A percentile compares a stretch with the other conserved stretches of the same genome.
Evolutionary conservation across 2,113 vertebrate genomes (phyloP).

Genomic region (Dolichallabes microphthalmus): DNA sequence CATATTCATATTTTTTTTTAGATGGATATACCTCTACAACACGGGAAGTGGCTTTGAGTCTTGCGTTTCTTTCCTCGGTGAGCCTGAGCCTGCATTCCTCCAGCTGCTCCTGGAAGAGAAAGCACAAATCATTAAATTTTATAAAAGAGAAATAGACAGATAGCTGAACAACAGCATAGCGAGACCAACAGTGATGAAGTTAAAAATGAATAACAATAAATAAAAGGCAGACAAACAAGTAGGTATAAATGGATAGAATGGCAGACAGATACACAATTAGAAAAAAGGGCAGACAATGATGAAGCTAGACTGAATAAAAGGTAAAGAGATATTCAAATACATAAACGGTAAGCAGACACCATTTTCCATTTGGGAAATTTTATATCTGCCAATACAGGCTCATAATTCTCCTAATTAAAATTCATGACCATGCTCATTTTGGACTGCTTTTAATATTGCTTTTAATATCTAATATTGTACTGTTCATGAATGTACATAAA

Average conservation of each 20-base stretch:
- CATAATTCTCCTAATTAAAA: too few species aligned
- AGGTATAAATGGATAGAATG: not conserved
- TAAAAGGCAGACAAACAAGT: not conserved
- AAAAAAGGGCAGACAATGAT: not conserved
- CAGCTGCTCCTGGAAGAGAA: conserved; percentile 78
- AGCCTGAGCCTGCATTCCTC: conserved; percentile 80
- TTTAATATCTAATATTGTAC: too few species aligned
- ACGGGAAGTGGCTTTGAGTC: conserved; percentile 78
- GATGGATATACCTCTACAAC: conserved; percentile 77
- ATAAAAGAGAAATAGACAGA: not conserved
- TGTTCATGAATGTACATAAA: too few species aligned
- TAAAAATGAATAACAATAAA: too few species aligned
- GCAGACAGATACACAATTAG: not conserved
- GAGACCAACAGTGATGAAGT: not conserved
- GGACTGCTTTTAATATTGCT: too few species aligned
- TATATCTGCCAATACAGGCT: too few species aligned
- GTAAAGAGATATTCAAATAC: not conserved
- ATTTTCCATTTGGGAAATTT: too few species aligned
- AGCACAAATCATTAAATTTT: not conserved
- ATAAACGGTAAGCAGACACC: not conserved
- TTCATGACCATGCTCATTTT: too few species aligned
- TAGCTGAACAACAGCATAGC: not conserved
- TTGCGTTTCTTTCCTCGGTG: conserved; percentile 80
- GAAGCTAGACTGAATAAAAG: too few species aligned
- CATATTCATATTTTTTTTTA: not conserved